A percentile compares a stretch with the other conserved stretches of the same genome.
Evolutionary conservation across 2,888 invertebrate genomes (phyloP).

Genomic region (Trichacis sp.): DNA sequence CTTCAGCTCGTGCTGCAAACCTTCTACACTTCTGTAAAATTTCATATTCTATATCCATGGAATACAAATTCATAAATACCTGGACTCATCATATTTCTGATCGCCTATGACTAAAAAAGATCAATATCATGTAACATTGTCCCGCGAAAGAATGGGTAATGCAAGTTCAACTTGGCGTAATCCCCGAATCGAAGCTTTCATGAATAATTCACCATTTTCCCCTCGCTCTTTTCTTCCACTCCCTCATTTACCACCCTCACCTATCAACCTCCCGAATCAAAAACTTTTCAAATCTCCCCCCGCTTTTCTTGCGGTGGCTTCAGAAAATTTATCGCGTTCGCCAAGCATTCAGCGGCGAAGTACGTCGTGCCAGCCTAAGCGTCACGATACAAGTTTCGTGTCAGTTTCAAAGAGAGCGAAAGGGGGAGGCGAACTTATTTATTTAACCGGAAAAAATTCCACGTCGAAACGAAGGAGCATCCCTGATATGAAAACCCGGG

Average conservation of each 20-base stretch:
- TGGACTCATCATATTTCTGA: too few relatives aligned
- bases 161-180: conserved; percentile 60
- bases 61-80: too few relatives aligned
- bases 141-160: conserved; percentile 55
- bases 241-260: conserved; percentile 42
- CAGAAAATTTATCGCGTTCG: conserved; percentile 63
- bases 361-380: conserved; percentile 29
- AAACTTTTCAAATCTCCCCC: conserved; percentile 61
- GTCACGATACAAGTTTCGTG: conserved; percentile 41
- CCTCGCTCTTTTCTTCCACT: conserved; percentile 41
- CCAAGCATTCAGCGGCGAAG: conserved; percentile 49
- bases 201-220: conserved; percentile 66
- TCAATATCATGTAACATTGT: conserved; percentile 41
- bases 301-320: conserved; percentile 36
- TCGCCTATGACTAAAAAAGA: too few relatives aligned
- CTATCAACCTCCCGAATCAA: conserved; percentile 59
- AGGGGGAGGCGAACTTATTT: conserved; percentile 39
- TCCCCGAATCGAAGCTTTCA: conserved; percentile 68
- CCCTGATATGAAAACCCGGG: conserved; percentile 14
- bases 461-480: conserved; percentile 23
- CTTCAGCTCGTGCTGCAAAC: too few relatives aligned
- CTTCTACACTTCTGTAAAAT: too few relatives aligned
- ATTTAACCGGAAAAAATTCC: conserved; percentile 43
- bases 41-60: too few relatives aligned
- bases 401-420: conserved; percentile 40